Conservation (phyloP, 2,888 invertebrate genomes). For the Electrophaes corylata region DNA sequence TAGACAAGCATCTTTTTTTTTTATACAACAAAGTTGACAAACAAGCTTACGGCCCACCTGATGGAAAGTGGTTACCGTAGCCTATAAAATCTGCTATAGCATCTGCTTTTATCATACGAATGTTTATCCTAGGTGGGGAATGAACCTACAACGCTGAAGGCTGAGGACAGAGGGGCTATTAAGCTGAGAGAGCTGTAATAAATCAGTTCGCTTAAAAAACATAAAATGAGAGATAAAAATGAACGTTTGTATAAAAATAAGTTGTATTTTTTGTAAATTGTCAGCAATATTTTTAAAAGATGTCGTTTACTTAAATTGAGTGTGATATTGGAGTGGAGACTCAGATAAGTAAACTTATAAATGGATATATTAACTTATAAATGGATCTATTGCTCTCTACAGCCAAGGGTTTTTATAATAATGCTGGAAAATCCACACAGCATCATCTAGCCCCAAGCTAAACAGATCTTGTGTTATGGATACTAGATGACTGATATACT, state of each 20-base stretch:
- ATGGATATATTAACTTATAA: too few species aligned
- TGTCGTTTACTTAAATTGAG: slow-evolving; percentile 14
- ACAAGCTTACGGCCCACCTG: too few species aligned
- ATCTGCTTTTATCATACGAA: too few species aligned
- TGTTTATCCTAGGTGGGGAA: too few species aligned
- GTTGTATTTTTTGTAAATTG: background rate
- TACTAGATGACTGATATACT: too few species aligned
- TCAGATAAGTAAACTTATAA: slow-evolving; percentile 1
- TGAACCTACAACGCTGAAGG: background rate
- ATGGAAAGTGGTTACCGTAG: too few species aligned
- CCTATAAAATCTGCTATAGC: too few species aligned
- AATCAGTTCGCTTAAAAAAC: background rate
- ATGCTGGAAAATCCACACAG: background rate
- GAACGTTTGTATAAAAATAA: background rate
- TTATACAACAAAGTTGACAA: too few species aligned
- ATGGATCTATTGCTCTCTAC: slow-evolving; percentile 11
- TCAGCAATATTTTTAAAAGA: slow-evolving; percentile 3
- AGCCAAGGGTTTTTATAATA: background rate
- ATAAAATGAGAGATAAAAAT: background rate
- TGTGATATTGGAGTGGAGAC: background rate
- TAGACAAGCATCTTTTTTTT: too few species aligned
- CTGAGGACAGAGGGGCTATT: too few species aligned
- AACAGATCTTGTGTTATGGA: too few species aligned
- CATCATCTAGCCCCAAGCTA: too few species aligned
- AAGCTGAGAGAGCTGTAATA: background rate